phyloP scores from a whole-genome alignment of 2,888 invertebrate genomes.

The Amphimallon solstitiale region DNA sequence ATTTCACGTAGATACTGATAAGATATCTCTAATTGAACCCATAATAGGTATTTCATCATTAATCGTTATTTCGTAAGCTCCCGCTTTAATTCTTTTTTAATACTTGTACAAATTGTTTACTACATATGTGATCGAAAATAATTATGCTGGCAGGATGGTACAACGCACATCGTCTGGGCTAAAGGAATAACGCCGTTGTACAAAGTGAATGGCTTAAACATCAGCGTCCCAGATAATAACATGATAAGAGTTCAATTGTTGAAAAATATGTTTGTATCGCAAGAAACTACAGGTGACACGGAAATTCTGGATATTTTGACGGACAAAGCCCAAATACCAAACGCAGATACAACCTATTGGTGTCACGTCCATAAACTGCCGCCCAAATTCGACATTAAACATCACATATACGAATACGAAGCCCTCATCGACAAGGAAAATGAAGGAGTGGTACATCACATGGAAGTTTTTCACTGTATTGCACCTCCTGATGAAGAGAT shows the following conservation, averaged over 20 bases:
- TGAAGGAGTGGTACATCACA: constrained; percentile 94
- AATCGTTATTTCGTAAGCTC: no score
- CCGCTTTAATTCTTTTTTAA: no score
- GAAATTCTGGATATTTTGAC: constrained; percentile 69
- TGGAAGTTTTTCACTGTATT: constrained; percentile 98
- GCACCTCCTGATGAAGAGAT: constrained; percentile 73
- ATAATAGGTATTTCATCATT: no score
- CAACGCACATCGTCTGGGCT: constrained; percentile 88
- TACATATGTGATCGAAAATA: no score
- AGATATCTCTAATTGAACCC: no score
- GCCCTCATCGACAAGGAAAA: constrained; percentile 82
- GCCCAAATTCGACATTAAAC: constrained; percentile 72
- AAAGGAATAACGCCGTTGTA: constrained; percentile 80
- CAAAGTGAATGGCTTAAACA: constrained; percentile 72
- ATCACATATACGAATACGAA: constrained; percentile 87
- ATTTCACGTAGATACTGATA: no score
- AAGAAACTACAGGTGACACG: constrained; percentile 59
- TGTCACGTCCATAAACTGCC: constrained; percentile 88
- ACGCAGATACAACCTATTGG: constrained; percentile 95
- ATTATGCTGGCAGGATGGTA: constrained; percentile 84
- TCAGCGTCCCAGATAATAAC: constrained; percentile 67
- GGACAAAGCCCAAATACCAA: constrained; percentile 78
- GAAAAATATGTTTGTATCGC: constrained; percentile 61
- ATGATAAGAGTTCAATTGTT: constrained; percentile 82
- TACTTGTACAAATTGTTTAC: no score